These are phyloP conservation scores for Microtus oregoni DNA, from an alignment of 2,113 vertebrate species.

Conservation along the genomic window DNA sequence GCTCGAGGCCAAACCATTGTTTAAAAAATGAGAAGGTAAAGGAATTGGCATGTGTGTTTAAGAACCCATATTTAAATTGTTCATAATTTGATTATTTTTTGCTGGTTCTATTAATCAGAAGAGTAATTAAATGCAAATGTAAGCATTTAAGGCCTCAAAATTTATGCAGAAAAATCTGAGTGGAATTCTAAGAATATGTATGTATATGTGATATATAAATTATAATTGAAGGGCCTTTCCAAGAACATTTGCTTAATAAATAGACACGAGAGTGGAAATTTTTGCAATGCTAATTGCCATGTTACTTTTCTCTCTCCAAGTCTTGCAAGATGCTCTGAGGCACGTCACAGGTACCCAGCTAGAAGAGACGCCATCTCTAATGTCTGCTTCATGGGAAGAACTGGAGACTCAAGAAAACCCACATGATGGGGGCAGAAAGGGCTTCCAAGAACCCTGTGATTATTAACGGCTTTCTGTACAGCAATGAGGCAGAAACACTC, in stretches of 20 bases:
- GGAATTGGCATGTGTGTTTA: constrained; percentile 4
- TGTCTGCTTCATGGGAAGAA: neutral
- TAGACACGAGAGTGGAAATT: constrained; percentile 48
- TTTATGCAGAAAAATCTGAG: constrained; percentile 62
- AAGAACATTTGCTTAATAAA: constrained; percentile 77
- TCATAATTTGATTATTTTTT: constrained; percentile 65
- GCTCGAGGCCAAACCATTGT: neutral
- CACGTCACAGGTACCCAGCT: constrained; percentile 48
- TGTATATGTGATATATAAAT: constrained; percentile 65
- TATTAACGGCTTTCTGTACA: neutral
- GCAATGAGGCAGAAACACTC: neutral
- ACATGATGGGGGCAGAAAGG: neutral
- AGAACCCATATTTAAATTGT: constrained; percentile 48
- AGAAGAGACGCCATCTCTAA: neutral
- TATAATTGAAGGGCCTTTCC: constrained; percentile 70
- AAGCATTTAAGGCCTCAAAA: constrained; percentile 59
- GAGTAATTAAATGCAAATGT: constrained; percentile 64
- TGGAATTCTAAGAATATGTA: constrained; percentile 60
- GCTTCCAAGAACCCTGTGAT: neutral
- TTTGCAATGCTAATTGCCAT: constrained; percentile 69
- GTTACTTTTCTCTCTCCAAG: constrained; percentile 22
- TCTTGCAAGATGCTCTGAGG: constrained; percentile 43
- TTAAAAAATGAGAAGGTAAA: constrained; percentile 18
- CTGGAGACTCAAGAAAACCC: neutral
- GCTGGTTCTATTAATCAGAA: constrained; percentile 65